A percentile compares a stretch with the other conserved stretches of the same genome.
phyloP scores from a whole-genome alignment of 1,140 invertebrate genomes.

The Euborellia annulipes region DNA sequence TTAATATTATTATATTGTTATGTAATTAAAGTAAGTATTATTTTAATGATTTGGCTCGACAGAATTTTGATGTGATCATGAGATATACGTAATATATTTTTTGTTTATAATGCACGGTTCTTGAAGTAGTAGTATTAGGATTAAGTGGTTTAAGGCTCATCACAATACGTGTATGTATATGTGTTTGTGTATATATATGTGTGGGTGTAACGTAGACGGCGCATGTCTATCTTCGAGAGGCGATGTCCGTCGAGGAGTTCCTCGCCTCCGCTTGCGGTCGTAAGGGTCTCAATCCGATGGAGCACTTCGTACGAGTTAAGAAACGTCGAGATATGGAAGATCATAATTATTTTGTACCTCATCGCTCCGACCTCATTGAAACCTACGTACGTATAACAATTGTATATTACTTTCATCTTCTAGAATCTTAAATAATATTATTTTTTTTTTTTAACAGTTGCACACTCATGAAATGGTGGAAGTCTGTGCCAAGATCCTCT shows the following conservation, averaged over 20 bases:
- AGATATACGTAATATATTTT: too few species aligned
- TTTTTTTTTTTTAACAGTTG: constrained; percentile 38
- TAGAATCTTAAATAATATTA: neutral
- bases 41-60: too few species aligned
- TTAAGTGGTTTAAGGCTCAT: too few species aligned
- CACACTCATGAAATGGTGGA: constrained; percentile 92
- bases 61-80: too few species aligned
- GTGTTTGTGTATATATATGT: too few species aligned
- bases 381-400: constrained; percentile 65
- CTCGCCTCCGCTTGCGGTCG: constrained; percentile 78
- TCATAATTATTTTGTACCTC: constrained; percentile 88
- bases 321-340: constrained; percentile 88
- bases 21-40: too few species aligned
- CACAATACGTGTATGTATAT: too few species aligned
- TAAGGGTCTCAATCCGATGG: constrained; percentile 78
- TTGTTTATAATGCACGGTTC: too few species aligned
- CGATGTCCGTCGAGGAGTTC: constrained; percentile 91
- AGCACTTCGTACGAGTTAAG: constrained; percentile 90
- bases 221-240: constrained; percentile 68
- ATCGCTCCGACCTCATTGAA: constrained; percentile 81
- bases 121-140: too few species aligned
- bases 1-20: too few species aligned
- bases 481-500: constrained; percentile 90
- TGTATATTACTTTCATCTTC: neutral
- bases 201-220: constrained; percentile 37